These are phyloP conservation scores for Drosophila nannoptera DNA, from an alignment of 1,140 invertebrate species.

Conservation along the genomic window DNA sequence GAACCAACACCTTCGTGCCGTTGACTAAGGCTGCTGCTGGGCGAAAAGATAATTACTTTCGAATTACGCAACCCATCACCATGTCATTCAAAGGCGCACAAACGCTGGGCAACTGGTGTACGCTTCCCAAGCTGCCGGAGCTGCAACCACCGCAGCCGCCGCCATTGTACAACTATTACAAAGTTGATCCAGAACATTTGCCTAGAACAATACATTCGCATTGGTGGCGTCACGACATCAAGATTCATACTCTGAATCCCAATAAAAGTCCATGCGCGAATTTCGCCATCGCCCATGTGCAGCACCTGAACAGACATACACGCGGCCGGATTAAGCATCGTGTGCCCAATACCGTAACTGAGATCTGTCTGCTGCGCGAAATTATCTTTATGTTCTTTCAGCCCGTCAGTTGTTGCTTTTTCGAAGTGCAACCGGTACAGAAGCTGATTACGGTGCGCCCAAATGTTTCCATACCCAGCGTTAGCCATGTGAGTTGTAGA, in stretches of 20 bases:
- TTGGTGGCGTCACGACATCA: conserved; percentile 56
- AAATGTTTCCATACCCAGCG: conserved; percentile 56
- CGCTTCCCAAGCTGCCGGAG: conserved; percentile 7
- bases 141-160: conserved; percentile 8
- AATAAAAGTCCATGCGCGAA: conserved; percentile 33
- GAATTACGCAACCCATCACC: conserved; percentile 9
- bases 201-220: conserved; percentile 32
- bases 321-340: conserved; percentile 19
- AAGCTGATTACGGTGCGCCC: conserved; percentile 36
- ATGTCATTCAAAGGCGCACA: neutral
- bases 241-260: conserved; percentile 15
- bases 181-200: conserved; percentile 5
- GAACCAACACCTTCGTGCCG: conserved; percentile 11
- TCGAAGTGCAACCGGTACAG: conserved; percentile 33
- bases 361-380: conserved; percentile 64
- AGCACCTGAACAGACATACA: conserved; percentile 31
- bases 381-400: conserved; percentile 72
- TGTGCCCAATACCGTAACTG: conserved; percentile 53
- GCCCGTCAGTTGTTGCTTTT: conserved; percentile 64
- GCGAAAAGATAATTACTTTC: neutral
- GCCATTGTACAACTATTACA: neutral
- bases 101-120: neutral
- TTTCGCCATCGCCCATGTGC: conserved; percentile 52
- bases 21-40: neutral
- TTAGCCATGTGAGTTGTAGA: conserved; percentile 44